Evolutionary conservation across 2,113 vertebrate genomes (phyloP).

Genomic region (Pongo pygmaeus): DNA sequence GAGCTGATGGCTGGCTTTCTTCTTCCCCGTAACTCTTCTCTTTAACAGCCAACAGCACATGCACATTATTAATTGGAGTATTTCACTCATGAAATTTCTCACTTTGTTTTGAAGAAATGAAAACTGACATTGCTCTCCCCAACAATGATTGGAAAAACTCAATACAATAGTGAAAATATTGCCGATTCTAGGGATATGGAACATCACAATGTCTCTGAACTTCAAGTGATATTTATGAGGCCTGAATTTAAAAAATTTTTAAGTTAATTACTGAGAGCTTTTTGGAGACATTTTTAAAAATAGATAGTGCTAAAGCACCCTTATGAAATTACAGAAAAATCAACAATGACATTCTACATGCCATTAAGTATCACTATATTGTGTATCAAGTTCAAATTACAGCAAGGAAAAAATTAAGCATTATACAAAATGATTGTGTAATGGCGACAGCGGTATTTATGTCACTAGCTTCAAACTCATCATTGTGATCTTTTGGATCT

Average conservation of each 20-base stretch:
- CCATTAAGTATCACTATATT: not conserved
- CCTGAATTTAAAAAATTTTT: not conserved
- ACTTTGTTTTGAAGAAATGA: constrained; percentile 34
- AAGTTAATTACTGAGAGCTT: not conserved
- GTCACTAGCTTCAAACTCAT: not conserved
- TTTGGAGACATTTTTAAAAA: not conserved
- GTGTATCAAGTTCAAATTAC: not conserved
- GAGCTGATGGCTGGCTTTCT: not conserved
- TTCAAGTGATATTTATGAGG: not conserved
- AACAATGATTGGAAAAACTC: not conserved
- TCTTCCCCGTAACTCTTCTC: not conserved
- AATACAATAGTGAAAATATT: not conserved
- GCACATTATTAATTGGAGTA: not conserved
- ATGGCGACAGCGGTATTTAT: not conserved
- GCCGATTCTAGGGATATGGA: not conserved
- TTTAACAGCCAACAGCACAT: not conserved
- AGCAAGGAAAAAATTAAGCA: not conserved
- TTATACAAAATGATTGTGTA: not conserved
- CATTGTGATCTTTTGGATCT: not conserved
- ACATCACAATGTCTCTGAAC: not conserved
- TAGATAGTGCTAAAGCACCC: not conserved
- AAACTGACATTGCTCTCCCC: not conserved
- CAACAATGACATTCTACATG: not conserved
- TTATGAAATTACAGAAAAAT: not conserved
- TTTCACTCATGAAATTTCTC: not conserved